Conservation (phyloP, 2,888 invertebrate genomes). For the Emmelina monodactyla region DNA sequence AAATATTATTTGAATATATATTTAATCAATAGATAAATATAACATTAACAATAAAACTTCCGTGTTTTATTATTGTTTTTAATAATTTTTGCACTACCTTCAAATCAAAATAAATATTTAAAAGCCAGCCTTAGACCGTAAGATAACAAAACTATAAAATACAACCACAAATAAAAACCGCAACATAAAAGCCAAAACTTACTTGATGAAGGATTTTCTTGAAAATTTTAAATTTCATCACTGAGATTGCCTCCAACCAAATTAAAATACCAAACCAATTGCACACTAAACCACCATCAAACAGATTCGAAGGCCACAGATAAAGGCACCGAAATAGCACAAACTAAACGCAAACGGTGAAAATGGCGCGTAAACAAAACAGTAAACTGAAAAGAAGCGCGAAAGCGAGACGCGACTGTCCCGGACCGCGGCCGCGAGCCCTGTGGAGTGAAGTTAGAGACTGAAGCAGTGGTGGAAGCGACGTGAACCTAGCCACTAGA, state of each 20-base stretch:
- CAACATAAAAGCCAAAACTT: constrained; percentile 21
- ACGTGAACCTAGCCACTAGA: too few species aligned
- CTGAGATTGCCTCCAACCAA: constrained; percentile 5
- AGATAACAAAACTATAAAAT: too few species aligned
- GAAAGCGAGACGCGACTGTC: constrained; percentile 15
- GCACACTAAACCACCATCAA: constrained; percentile 26
- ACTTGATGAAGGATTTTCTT: constrained; percentile 49
- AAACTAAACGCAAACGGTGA: constrained; percentile 13
- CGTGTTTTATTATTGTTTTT: too few species aligned
- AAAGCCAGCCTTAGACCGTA: too few species aligned
- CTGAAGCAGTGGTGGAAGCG: not conserved
- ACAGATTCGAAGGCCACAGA: constrained; percentile 24
- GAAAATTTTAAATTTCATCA: constrained; percentile 55
- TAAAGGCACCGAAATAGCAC: constrained; percentile 22
- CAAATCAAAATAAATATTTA: too few species aligned
- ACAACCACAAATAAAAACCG: too few species aligned
- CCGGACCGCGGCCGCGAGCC: constrained; percentile 15
- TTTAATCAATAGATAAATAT: too few species aligned
- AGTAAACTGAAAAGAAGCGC: constrained; percentile 3
- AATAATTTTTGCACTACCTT: too few species aligned
- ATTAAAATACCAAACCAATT: constrained; percentile 9
- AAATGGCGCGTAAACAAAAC: constrained; percentile 5
- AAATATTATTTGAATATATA: too few species aligned
- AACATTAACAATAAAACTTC: too few species aligned
- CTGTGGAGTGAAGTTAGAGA: not conserved